Evolutionary conservation across 2,797 vertebrate genomes (phyloP), one percentile per base, ranked within the genome.

Genomic region (Otus scops): DNA sequence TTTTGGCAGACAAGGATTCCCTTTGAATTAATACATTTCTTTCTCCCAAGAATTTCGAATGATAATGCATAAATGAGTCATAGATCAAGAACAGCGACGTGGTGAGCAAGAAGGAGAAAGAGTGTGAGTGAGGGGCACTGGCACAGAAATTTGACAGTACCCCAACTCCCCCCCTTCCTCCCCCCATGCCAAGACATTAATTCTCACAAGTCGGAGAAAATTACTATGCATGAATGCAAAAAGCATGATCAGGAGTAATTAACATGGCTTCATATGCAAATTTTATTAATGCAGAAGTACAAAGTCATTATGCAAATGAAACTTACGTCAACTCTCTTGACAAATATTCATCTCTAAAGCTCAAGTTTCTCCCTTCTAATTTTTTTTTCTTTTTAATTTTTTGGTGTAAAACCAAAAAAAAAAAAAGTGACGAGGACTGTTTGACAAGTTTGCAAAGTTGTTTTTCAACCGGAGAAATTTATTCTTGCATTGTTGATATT

Each of bases 251-350:
- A 99, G 99, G 99, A 99, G 99, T 99, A 99, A 99, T 99, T 99
- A 99, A 99, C 99, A 99, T 98, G 98, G 99, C 99, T 99, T 99
- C 99, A 99, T 99, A 99, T 99, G 99, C 99, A 99, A 99, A 99
- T 99, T 99, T 99, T 99, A 99, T 99, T 99, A 99, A 99, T 99
- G 99, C 99, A 99, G 99, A 99, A 99, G 99, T 99, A 99, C 99
- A 99, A 99, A 99, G 99, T 99, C 99, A 99, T 99, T 99, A 99
- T 99, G 99, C 99, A 99, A 99, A 99, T 99, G 98, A 98, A 98
- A 99, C 98, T 98, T 99, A 99, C 98, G 99, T 99, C 98, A 98
- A 99, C 99, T 99, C 99, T 99, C 99, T 99, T 99, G 99, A 99
- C 99, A 99, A 99, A 99, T 99, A 99, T 99, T 99, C 98, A 98